Evolutionary conservation across 2,888 invertebrate species (phyloP), one percentile per base, ranked within the genome.

Genomic region (Loripinus fragilis): DNA sequence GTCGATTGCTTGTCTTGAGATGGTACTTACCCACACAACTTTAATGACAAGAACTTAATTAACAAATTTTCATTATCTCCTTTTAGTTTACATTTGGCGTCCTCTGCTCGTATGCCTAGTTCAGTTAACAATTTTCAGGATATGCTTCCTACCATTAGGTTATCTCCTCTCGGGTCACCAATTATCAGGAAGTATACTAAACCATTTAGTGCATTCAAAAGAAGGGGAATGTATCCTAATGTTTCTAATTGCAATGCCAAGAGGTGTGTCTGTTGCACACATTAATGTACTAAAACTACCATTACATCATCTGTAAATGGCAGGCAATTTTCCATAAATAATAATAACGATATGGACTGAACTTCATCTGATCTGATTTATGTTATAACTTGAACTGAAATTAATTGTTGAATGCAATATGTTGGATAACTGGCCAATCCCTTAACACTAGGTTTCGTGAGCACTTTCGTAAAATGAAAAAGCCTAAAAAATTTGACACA

Each of bases 171-270:
- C n/a, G n/a, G n/a, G n/a, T n/a, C n/a, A n/a, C n/a, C n/a, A n/a
- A n/a, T n/a, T n/a, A n/a, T n/a, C n/a, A n/a, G n/a, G n/a, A n/a
- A n/a, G n/a, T n/a, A n/a, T n/a, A n/a, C 15, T 41, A 41, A 41
- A 41, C 7, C 7, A 7, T 10, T 15, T 41, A 41, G 41, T 41
- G 41, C 15, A n/a, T 48, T 20, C 15, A 52, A 52, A 52, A 52
- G 52, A 23, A 23, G 7, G 7, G 25, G 5, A 7, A 52, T 52
- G 52, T 52, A 52, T 25, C 52, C 52, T 20, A 10, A 12, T 20
- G 25, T 52, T 52, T 52, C 52, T 52, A 52, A 52, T 23, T 52
- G 52, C 52, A 52, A 52, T 52, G 52, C 25, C 25, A 52, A 52
- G 52, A 52, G 23, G 23, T 52, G 52, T 25, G 7, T 52, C 25